phyloP scores from a whole-genome alignment of 2,113 vertebrate species.

The Barnardius zonarius region DNA sequence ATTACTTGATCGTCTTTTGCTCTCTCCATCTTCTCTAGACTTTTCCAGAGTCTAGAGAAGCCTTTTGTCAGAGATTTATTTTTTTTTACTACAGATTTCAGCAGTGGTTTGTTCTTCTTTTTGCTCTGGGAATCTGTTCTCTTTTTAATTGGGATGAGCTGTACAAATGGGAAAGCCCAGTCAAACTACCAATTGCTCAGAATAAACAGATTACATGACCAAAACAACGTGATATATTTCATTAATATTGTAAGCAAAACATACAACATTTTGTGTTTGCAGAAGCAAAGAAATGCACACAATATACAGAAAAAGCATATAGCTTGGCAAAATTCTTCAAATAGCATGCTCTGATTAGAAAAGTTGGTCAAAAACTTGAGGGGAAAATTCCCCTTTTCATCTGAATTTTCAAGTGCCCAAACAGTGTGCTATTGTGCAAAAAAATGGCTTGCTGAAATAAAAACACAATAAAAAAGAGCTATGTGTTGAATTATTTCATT shows the following conservation, averaged over 20 bases:
- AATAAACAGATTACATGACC: background rate
- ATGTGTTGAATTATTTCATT: constrained; percentile 17
- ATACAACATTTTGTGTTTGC: background rate
- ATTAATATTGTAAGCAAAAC: background rate
- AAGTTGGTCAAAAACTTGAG: background rate
- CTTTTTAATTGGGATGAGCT: background rate
- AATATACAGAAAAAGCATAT: background rate
- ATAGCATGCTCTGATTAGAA: background rate
- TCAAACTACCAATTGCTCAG: background rate
- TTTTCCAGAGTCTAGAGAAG: background rate
- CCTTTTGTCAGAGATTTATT: background rate
- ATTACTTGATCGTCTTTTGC: background rate
- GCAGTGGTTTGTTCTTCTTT: background rate
- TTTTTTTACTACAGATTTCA: background rate
- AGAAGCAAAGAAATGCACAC: background rate
- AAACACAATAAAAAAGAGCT: constrained; percentile 32
- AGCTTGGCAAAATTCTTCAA: background rate
- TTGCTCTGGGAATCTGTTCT: background rate
- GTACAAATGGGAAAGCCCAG: background rate
- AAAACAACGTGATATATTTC: background rate
- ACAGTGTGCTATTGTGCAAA: background rate
- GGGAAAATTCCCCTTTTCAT: background rate
- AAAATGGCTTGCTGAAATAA: background rate
- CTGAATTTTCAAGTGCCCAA: background rate
- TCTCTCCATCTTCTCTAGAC: background rate